phyloP scores from a whole-genome alignment of 2,797 vertebrate genomes.

The Ctenochaetus hawaiiensis region DNA sequence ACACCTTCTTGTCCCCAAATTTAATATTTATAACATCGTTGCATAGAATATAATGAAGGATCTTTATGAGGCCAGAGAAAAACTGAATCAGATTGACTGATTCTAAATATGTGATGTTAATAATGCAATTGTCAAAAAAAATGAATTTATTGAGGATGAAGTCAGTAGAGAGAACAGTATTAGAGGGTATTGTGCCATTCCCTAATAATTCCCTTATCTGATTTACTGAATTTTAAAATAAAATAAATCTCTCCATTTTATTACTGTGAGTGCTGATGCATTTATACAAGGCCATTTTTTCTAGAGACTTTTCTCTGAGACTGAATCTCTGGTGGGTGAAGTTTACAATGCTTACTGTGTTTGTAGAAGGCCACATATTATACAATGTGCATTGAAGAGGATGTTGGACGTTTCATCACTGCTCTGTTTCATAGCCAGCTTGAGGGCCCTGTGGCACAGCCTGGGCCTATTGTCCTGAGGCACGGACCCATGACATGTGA shows the following conservation, averaged over 20 bases:
- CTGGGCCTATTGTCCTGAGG: slow-evolving; percentile 60
- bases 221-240: not conserved
- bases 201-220: not conserved
- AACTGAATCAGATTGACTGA: not conserved
- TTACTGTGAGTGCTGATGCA: not conserved
- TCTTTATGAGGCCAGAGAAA: not conserved
- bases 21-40: not conserved
- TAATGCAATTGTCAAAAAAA: not conserved
- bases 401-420: slow-evolving; percentile 59
- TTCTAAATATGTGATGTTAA: not conserved
- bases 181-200: not conserved
- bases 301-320: slow-evolving; percentile 25
- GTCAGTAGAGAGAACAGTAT: not conserved
- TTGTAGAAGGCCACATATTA: slow-evolving; percentile 35
- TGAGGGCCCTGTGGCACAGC: slow-evolving; percentile 40
- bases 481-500: slow-evolving; percentile 59
- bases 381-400: slow-evolving; percentile 42
- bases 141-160: not conserved
- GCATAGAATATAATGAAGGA: not conserved
- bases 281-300: slow-evolving; percentile 11
- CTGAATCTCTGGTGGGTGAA: slow-evolving; percentile 9
- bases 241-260: not conserved
- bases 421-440: slow-evolving; percentile 51
- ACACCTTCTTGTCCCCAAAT: not conserved
- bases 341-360: slow-evolving; percentile 37